Evolutionary conservation across 2,797 vertebrate species (phyloP).

Genomic region (Hypotaenidia philippensis): DNA sequence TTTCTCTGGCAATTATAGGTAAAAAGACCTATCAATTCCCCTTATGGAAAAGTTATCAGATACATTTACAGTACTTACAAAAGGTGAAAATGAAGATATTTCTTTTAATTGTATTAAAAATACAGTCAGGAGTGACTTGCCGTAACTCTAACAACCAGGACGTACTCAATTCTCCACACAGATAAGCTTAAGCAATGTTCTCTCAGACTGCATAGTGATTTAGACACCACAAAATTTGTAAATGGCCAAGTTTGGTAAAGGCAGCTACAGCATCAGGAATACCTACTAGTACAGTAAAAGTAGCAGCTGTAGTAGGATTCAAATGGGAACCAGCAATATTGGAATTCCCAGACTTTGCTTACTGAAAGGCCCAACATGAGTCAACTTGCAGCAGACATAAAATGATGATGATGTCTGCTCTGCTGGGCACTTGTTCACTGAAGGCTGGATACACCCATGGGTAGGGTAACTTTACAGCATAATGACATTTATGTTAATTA

Average conservation of each 20-base stretch:
- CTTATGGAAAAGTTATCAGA: not conserved
- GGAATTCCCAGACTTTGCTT: not conserved
- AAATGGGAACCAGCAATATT: not conserved
- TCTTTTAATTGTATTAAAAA: not conserved
- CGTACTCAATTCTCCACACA: not conserved
- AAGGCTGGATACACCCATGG: constrained; percentile 39
- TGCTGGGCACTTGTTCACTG: not conserved
- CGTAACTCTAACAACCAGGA: not conserved
- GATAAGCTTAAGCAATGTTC: not conserved
- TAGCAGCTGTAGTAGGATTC: not conserved
- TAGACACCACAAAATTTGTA: not conserved
- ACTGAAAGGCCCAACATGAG: not conserved
- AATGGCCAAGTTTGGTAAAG: not conserved
- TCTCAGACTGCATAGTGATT: not conserved
- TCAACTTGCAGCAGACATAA: constrained; percentile 6
- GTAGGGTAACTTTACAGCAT: constrained; percentile 43
- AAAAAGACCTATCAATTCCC: not conserved
- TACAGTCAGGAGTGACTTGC: not conserved
- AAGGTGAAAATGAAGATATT: accelerated
- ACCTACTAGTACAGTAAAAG: not conserved
- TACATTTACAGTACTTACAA: not conserved
- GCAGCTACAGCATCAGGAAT: not conserved
- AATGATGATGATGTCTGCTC: not conserved
- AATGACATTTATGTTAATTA: constrained; percentile 33
- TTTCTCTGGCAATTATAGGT: not conserved